phyloP scores from a whole-genome alignment of 1,140 invertebrate species.

The Diuraphis noxia region DNA sequence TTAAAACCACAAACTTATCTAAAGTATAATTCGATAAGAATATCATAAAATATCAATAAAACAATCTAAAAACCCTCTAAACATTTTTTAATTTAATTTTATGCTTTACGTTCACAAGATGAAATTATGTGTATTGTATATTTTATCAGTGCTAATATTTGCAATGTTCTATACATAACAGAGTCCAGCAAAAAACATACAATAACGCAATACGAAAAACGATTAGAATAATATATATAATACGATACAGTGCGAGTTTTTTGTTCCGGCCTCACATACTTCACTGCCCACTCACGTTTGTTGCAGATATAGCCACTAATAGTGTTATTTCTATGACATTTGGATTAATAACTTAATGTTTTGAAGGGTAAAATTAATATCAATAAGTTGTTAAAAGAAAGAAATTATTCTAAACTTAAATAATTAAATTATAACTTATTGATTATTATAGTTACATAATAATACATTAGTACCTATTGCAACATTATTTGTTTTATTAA shows the following conservation, averaged over 20 bases:
- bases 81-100: too few relatives aligned
- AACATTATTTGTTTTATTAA: background rate
- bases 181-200: too few relatives aligned
- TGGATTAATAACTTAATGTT: background rate
- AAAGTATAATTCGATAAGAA: too few relatives aligned
- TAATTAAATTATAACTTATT: background rate
- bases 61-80: too few relatives aligned
- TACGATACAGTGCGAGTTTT: background rate
- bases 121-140: too few relatives aligned
- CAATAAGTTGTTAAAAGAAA: background rate
- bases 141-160: too few relatives aligned
- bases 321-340: background rate
- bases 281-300: background rate
- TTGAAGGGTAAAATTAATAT: background rate
- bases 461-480: background rate
- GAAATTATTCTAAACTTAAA: background rate
- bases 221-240: background rate
- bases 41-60: too few relatives aligned
- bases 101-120: too few relatives aligned
- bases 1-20: too few relatives aligned
- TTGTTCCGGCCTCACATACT: background rate
- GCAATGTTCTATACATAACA: too few relatives aligned
- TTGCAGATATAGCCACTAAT: background rate
- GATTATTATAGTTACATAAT: background rate
- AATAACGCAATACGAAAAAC: too few relatives aligned